Evolutionary conservation across 1,140 invertebrate species (phyloP).

Genomic region (Leptinotarsa defecta): DNA sequence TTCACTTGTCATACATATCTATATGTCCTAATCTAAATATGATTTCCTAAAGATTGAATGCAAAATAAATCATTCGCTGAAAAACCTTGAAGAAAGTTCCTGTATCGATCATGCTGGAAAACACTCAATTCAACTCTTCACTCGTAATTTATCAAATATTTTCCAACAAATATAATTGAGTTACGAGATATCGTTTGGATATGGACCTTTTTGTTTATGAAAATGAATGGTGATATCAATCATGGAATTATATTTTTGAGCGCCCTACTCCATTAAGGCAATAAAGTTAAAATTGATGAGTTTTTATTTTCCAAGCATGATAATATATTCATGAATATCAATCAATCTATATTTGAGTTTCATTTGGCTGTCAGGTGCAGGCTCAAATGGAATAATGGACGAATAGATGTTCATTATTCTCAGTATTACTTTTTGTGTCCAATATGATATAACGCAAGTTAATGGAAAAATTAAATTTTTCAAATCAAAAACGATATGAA

Average conservation of each 20-base stretch:
- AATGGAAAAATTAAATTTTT: too few species aligned
- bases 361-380: not conserved
- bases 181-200: not conserved
- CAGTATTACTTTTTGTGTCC: too few species aligned
- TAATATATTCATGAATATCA: conserved; percentile 1
- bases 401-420: too few species aligned
- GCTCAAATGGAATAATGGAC: not conserved
- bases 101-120: too few species aligned
- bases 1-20: too few species aligned
- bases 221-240: conserved; percentile 1
- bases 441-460: too few species aligned
- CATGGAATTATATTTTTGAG: conserved; percentile 1
- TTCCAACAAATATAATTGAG: not conserved
- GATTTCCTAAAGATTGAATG: not conserved
- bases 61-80: not conserved
- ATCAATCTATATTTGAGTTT: not conserved
- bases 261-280: not conserved
- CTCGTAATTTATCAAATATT: not conserved
- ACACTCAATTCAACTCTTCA: too few species aligned
- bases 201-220: conserved; percentile 1
- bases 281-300: conserved; percentile 6
- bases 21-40: too few species aligned
- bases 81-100: not conserved
- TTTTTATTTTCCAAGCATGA: not conserved
- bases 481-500: too few species aligned